A percentile compares a stretch with the other conserved stretches of the same genome.
phyloP scores from a whole-genome alignment of 2,888 invertebrate species.

The Octodonta nipae region DNA sequence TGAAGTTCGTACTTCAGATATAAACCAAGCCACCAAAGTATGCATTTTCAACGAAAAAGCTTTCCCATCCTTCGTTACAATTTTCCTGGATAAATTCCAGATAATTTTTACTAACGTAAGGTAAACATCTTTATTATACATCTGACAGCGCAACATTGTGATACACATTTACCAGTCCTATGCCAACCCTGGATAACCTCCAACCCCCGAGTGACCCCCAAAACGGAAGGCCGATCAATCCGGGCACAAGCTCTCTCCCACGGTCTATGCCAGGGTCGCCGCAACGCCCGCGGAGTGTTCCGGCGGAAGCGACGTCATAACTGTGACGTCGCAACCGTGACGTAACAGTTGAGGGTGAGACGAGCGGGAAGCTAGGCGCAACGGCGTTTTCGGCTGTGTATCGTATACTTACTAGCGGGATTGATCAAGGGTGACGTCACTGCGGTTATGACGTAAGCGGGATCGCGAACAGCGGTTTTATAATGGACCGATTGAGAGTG shows the following conservation, averaged over 20 bases:
- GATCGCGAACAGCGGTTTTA: slow-evolving; percentile 31
- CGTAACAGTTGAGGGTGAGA: slow-evolving; percentile 12
- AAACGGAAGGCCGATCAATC: not conserved
- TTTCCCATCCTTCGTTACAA: too few species aligned
- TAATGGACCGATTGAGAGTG: slow-evolving; percentile 33
- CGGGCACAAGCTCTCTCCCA: slow-evolving; percentile 3
- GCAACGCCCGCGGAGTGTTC: slow-evolving; percentile 7
- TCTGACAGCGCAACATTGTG: too few species aligned
- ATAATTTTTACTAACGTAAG: too few species aligned
- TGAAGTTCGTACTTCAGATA: too few species aligned
- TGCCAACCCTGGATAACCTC: too few species aligned
- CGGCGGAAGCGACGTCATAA: slow-evolving; percentile 10
- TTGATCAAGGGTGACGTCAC: slow-evolving; percentile 30
- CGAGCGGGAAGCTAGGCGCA: not conserved
- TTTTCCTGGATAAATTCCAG: too few species aligned
- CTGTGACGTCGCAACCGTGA: slow-evolving; percentile 19
- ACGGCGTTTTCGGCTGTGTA: too few species aligned
- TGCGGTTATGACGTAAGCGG: slow-evolving; percentile 29
- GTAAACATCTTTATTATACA: too few species aligned
- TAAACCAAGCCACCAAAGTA: too few species aligned
- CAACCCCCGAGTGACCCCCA: not conserved
- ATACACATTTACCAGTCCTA: too few species aligned
- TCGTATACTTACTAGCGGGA: too few species aligned
- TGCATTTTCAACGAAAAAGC: too few species aligned
- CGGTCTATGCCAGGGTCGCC: slow-evolving; percentile 12